Evolutionary conservation across 2,797 vertebrate species (phyloP).

Genomic region (Chaunax sp.): DNA sequence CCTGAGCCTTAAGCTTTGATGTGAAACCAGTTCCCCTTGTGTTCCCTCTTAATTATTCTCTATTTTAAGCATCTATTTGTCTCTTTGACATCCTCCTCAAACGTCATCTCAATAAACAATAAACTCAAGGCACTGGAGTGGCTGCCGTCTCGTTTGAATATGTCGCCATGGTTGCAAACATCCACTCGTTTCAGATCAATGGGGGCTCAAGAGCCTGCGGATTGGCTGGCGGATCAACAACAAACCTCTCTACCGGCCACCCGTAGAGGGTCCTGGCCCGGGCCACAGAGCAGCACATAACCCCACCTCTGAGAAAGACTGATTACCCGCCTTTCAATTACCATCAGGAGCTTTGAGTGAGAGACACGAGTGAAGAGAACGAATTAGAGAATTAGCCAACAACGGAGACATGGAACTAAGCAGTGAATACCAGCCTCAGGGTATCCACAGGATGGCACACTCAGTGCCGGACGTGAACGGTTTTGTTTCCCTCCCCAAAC

Average conservation of each 20-base stretch:
- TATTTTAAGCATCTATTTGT: slow-evolving; percentile 8
- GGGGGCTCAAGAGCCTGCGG: slow-evolving; percentile 26
- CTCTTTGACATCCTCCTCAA: slow-evolving; percentile 8
- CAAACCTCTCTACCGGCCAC: slow-evolving; percentile 29
- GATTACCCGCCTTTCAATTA: slow-evolving; percentile 55
- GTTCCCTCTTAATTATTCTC: slow-evolving; percentile 1
- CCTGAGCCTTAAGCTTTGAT: background rate
- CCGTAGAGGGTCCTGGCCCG: slow-evolving; percentile 14
- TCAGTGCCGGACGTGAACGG: background rate
- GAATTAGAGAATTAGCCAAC: slow-evolving; percentile 14
- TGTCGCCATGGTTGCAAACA: slow-evolving; percentile 68
- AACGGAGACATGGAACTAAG: slow-evolving; percentile 10
- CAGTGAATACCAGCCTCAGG: background rate
- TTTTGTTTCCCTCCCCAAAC: background rate
- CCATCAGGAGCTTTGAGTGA: background rate
- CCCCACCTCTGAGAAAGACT: slow-evolving; percentile 11
- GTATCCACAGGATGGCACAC: background rate
- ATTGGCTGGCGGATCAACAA: slow-evolving; percentile 53
- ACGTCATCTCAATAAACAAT: slow-evolving; percentile 21
- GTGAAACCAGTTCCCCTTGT: background rate
- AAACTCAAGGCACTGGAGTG: slow-evolving; percentile 16
- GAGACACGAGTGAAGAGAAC: slow-evolving; percentile 9
- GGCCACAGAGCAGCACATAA: slow-evolving; percentile 14
- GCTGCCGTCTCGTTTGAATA: slow-evolving; percentile 49
- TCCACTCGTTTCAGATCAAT: slow-evolving; percentile 54